Conservation (phyloP, 2,888 invertebrate species). For the Apodemia duryi region DNA sequence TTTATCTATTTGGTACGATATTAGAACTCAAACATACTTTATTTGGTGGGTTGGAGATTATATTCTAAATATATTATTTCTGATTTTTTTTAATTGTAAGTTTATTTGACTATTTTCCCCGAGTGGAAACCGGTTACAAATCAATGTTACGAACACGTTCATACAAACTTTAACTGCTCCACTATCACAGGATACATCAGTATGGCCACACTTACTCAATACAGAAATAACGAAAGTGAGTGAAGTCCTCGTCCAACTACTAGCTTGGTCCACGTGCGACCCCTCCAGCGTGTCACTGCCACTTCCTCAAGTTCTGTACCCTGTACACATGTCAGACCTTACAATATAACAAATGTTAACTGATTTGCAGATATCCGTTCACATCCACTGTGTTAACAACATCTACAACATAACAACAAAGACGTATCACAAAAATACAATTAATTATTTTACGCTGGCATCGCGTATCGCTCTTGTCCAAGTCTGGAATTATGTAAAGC, state of each 20-base stretch:
- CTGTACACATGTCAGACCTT: background rate
- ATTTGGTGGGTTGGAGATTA: too few relatives aligned
- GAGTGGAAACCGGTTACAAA: too few relatives aligned
- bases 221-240: conserved; percentile 5
- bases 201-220: background rate
- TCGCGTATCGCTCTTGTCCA: too few relatives aligned
- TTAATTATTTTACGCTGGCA: too few relatives aligned
- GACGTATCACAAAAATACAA: too few relatives aligned
- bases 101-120: background rate
- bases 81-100: background rate
- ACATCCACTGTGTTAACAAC: background rate
- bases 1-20: too few relatives aligned
- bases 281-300: background rate
- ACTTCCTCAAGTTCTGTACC: background rate
- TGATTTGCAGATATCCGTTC: background rate
- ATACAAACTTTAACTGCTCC: background rate
- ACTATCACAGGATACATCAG: background rate
- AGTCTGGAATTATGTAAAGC: too few relatives aligned
- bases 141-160: background rate
- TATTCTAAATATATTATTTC: too few relatives aligned
- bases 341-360: background rate
- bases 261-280: background rate
- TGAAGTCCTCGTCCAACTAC: conserved; percentile 8
- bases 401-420: background rate
- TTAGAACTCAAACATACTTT: too few relatives aligned